Conservation (phyloP, 1,140 invertebrate species). For the Odontomachus brunneus region DNA sequence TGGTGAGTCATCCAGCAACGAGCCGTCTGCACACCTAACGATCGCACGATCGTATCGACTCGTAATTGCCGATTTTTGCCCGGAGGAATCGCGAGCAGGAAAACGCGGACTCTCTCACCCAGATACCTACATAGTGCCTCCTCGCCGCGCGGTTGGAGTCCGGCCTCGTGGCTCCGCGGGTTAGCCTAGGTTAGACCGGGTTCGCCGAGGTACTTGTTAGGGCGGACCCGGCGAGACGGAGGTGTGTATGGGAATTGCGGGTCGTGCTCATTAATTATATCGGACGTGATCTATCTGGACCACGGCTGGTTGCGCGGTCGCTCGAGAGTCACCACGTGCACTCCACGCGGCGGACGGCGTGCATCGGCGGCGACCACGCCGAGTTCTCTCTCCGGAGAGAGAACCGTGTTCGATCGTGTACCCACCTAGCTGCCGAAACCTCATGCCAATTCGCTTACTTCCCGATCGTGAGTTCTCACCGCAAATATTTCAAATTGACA, state of each 20-base stretch:
- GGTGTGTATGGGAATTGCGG: slow-evolving; percentile 81
- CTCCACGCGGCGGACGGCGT: slow-evolving; percentile 26
- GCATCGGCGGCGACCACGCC: slow-evolving; percentile 48
- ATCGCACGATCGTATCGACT: slow-evolving; percentile 19
- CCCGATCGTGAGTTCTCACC: no score
- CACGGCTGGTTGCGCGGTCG: slow-evolving; percentile 66
- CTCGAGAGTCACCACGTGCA: slow-evolving; percentile 63
- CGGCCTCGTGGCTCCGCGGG: slow-evolving; percentile 47
- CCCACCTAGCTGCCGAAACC: no score
- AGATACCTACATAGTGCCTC: slow-evolving; percentile 75
- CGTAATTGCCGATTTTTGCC: slow-evolving; percentile 74
- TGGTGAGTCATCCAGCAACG: background rate
- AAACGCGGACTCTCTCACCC: slow-evolving; percentile 66
- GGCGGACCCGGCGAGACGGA: slow-evolving; percentile 70
- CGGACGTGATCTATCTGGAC: slow-evolving; percentile 81
- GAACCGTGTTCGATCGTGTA: background rate
- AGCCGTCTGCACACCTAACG: background rate
- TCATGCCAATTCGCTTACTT: no score
- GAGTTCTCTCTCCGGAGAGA: slow-evolving; percentile 32
- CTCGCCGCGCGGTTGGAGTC: slow-evolving; percentile 68
- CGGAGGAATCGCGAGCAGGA: slow-evolving; percentile 45
- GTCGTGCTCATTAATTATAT: slow-evolving; percentile 82
- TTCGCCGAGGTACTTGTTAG: slow-evolving; percentile 74
- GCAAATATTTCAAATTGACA: no score
- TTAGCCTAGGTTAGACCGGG: slow-evolving; percentile 62